Conservation (phyloP, 2,113 vertebrate species). For the Leptosomus discolor region DNA sequence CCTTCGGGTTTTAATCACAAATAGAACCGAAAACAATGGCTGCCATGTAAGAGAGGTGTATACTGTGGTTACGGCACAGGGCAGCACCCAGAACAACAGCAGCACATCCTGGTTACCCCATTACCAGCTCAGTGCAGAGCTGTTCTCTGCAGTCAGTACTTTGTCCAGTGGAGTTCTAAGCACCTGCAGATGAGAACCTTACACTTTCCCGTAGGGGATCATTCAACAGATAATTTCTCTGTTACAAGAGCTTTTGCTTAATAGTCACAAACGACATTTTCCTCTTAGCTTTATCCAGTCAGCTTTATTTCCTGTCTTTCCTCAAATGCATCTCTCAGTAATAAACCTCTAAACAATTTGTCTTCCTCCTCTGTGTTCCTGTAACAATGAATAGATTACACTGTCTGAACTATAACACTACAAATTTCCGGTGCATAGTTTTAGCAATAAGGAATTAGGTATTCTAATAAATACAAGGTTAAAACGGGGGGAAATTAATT, state of each 20-base stretch:
- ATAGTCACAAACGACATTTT: background rate
- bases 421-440: conserved; percentile 67
- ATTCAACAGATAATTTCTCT: background rate
- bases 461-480: conserved; percentile 72
- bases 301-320: background rate
- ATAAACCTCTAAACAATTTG: background rate
- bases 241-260: background rate
- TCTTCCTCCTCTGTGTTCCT: background rate
- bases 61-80: background rate
- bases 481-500: conserved; percentile 74
- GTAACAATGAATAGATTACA: conserved; percentile 53
- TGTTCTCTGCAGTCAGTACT: background rate
- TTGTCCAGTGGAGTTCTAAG: background rate
- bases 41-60: background rate
- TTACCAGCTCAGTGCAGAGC: background rate
- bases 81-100: background rate
- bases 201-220: background rate
- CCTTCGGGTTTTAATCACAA: background rate
- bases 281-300: background rate
- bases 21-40: background rate
- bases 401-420: conserved; percentile 63
- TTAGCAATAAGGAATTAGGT: conserved; percentile 70
- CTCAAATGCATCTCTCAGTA: background rate
- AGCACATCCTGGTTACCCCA: accelerated
- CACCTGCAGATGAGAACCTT: background rate